Evolutionary conservation across 2,888 invertebrate genomes (phyloP).

Genomic region (Heliconius hortense): DNA sequence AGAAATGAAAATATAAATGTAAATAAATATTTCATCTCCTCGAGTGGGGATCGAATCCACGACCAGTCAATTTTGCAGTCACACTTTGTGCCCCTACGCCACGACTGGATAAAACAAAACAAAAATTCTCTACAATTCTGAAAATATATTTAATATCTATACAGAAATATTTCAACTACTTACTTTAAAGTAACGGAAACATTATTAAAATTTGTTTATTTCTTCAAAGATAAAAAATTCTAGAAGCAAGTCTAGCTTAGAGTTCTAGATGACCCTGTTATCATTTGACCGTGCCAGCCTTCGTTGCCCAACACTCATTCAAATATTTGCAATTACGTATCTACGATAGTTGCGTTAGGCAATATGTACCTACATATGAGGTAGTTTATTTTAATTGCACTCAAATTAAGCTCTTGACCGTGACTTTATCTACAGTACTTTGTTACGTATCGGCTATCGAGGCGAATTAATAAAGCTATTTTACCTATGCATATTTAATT

Average conservation of each 20-base stretch:
- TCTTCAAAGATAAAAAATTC: not conserved
- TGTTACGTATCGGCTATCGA: not conserved
- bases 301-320: slow-evolving; percentile 1
- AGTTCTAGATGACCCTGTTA: slow-evolving; percentile 11
- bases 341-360: slow-evolving; percentile 3
- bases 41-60: too few species aligned
- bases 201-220: not conserved
- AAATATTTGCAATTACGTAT: slow-evolving; percentile 19
- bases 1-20: too few species aligned
- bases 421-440: not conserved
- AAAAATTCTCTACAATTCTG: not conserved
- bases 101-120: not conserved
- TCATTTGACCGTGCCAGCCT: not conserved
- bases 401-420: slow-evolving; percentile 15
- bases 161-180: not conserved
- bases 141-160: not conserved
- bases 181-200: not conserved
- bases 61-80: too few species aligned
- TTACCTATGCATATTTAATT: not conserved
- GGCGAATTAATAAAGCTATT: not conserved
- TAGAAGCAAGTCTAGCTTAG: not conserved
- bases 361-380: not conserved
- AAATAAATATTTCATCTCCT: too few species aligned
- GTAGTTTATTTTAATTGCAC: slow-evolving; percentile 2
- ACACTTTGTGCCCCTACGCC: too few species aligned